Conservation (phyloP, 2,888 invertebrate genomes). For the Axea sp. region DNA sequence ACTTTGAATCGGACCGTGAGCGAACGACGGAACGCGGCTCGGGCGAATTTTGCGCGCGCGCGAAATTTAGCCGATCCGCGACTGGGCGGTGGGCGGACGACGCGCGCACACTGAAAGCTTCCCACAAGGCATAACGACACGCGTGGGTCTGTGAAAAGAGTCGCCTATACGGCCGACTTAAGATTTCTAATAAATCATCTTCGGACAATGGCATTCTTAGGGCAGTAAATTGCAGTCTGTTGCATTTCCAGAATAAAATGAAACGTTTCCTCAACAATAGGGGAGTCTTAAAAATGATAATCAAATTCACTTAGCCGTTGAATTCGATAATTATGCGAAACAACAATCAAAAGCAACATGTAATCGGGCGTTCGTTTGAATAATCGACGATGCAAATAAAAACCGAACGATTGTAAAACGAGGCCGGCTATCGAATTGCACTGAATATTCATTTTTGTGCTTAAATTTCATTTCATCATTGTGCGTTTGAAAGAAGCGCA, state of each 20-base stretch:
- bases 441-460: too few relatives aligned
- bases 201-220: constrained; percentile 56
- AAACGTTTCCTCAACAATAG: constrained; percentile 10
- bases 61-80: constrained; percentile 19
- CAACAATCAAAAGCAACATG: too few relatives aligned
- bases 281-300: constrained; percentile 11
- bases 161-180: constrained; percentile 19
- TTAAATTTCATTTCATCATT: too few relatives aligned
- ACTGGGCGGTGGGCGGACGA: constrained; percentile 30
- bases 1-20: constrained; percentile 18
- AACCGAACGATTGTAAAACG: too few relatives aligned
- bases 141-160: constrained; percentile 48
- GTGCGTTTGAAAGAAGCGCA: too few relatives aligned
- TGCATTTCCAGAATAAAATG: constrained; percentile 31
- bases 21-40: neutral
- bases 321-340: neutral
- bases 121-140: constrained; percentile 41
- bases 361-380: too few relatives aligned
- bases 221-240: constrained; percentile 36
- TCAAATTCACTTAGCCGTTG: constrained; percentile 1
- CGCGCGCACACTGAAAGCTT: constrained; percentile 25
- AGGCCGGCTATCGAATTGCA: too few relatives aligned
- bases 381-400: too few relatives aligned
- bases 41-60: constrained; percentile 34
- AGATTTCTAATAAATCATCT: constrained; percentile 54